phyloP scores from a whole-genome alignment of 64 coral and sea anemone species.

The Pocillopora damicornis region DNA sequence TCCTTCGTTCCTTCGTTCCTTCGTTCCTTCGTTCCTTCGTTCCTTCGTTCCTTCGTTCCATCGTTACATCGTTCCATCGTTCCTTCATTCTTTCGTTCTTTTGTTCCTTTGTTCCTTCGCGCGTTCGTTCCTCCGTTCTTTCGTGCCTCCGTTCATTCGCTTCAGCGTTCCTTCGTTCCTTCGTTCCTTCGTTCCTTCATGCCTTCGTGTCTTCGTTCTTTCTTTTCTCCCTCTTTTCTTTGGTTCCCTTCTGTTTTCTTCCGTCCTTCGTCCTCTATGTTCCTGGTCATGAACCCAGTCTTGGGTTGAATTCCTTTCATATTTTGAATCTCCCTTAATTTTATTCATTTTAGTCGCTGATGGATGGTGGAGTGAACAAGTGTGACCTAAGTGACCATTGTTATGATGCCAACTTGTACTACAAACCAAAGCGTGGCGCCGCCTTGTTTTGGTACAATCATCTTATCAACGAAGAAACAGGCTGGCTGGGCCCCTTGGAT shows the following conservation, averaged over 20 bases:
- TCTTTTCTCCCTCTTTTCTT: too few relatives aligned
- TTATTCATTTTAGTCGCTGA: neutral
- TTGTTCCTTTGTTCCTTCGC: neutral
- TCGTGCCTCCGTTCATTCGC: too few relatives aligned
- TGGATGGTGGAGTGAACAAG: conserved; percentile 10
- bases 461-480: conserved; percentile 55
- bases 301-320: too few relatives aligned
- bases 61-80: neutral
- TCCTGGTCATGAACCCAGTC: neutral
- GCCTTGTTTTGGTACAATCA: conserved; percentile 91
- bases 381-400: conserved; percentile 73
- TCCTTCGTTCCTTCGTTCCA: neutral
- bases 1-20: neutral
- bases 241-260: neutral
- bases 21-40: neutral
- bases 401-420: conserved; percentile 49
- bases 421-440: conserved; percentile 73
- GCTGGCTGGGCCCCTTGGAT: conserved; percentile 67
- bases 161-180: too few relatives aligned
- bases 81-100: neutral
- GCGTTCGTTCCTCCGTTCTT: neutral
- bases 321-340: neutral
- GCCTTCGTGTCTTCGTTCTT: too few relatives aligned
- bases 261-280: neutral
- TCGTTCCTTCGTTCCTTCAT: too few relatives aligned